Evolutionary conservation across 2,113 vertebrate species (phyloP).

Genomic region (Rostratula benghalensis): DNA sequence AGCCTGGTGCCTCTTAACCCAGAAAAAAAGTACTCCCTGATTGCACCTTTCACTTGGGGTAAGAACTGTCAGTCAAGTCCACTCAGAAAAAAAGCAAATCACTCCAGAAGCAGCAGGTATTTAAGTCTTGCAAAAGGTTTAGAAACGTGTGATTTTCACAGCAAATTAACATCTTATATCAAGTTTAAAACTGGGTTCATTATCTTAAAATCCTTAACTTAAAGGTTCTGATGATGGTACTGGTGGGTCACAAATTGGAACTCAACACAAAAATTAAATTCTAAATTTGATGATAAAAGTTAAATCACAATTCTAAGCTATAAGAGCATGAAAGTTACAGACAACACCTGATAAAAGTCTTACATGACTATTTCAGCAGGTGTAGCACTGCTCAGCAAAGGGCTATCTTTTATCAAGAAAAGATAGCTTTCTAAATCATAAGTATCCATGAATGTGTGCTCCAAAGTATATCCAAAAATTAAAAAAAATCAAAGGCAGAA

Average conservation of each 20-base stretch:
- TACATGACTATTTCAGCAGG: conserved; percentile 25
- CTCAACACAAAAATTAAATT: conserved; percentile 30
- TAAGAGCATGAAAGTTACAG: conserved; percentile 27
- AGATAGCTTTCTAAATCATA: conserved; percentile 52
- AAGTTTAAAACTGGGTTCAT: not conserved
- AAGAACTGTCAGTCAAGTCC: not conserved
- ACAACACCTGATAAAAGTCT: not conserved
- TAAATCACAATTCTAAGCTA: conserved; percentile 18
- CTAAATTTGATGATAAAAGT: conserved; percentile 32
- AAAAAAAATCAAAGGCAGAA: not conserved
- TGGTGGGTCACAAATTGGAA: not conserved
- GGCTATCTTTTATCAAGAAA: conserved; percentile 53
- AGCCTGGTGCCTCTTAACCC: conserved; percentile 19
- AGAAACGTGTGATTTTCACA: not conserved
- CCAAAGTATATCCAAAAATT: not conserved
- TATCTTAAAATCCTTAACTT: not conserved
- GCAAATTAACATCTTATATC: conserved; percentile 37
- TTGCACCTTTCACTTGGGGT: not conserved
- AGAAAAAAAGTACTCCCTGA: conserved; percentile 20
- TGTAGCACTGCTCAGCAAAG: not conserved
- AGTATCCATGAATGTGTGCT: conserved; percentile 16
- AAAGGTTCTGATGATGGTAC: not conserved
- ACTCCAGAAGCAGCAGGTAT: not conserved
- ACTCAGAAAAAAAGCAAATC: not conserved
- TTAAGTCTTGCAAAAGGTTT: not conserved